phyloP scores from a whole-genome alignment of 2,888 invertebrate genomes.

The Drosophila anomalata region DNA sequence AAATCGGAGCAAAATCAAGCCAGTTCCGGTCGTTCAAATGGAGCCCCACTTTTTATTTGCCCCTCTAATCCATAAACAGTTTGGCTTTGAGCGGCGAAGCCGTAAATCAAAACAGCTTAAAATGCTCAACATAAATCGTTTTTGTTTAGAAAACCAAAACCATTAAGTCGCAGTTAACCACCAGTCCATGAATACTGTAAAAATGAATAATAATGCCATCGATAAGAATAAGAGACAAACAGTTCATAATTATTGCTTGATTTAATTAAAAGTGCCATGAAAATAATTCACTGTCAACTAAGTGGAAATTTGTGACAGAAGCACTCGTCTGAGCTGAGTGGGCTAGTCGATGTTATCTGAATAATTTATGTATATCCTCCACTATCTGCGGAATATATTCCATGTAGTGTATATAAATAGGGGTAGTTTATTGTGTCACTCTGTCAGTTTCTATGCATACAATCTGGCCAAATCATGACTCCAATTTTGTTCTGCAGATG shows the following conservation, averaged over 20 bases:
- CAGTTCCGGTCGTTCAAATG: slow-evolving; percentile 7
- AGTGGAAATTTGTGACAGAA: slow-evolving; percentile 30
- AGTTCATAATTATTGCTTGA: slow-evolving; percentile 39
- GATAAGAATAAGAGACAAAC: slow-evolving; percentile 17
- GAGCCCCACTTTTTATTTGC: slow-evolving; percentile 19
- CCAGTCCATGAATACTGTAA: slow-evolving; percentile 17
- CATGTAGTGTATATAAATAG: neutral
- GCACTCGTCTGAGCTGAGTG: slow-evolving; percentile 9
- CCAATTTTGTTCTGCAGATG: slow-evolving; percentile 7
- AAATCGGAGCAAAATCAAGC: neutral
- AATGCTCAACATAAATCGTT: slow-evolving; percentile 48
- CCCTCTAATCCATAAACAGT: slow-evolving; percentile 44
- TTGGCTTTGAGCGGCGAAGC: slow-evolving; percentile 42
- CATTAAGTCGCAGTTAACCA: slow-evolving; percentile 15
- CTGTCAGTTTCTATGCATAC: slow-evolving; percentile 14
- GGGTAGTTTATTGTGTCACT: neutral
- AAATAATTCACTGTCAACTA: slow-evolving; percentile 35
- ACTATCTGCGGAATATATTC: neutral
- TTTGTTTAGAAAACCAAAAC: slow-evolving; percentile 6
- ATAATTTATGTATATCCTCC: slow-evolving; percentile 38
- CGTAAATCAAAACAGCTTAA: slow-evolving; percentile 68
- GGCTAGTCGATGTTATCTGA: slow-evolving; percentile 32
- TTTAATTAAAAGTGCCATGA: slow-evolving; percentile 45
- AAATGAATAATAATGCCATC: slow-evolving; percentile 28
- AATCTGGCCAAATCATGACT: slow-evolving; percentile 6